Evolutionary conservation across 1,140 invertebrate genomes (phyloP).

Genomic region (Drosophila ercepeae): DNA sequence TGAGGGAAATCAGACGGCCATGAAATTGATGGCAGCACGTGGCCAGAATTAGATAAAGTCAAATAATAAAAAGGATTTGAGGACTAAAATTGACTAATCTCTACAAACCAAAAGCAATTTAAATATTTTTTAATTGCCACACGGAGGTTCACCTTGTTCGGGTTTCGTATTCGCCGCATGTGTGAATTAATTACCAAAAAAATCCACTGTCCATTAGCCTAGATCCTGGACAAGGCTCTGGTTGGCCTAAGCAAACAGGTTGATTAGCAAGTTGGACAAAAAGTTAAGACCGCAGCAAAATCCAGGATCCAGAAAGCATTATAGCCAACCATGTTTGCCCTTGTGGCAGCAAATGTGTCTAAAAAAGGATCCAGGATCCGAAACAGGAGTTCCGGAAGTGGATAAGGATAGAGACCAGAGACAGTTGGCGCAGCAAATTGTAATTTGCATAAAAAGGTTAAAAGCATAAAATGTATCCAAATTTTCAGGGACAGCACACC

Average conservation of each 20-base stretch:
- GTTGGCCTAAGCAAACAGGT: constrained; percentile 66
- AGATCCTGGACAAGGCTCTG: neutral
- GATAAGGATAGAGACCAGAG: neutral
- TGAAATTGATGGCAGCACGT: constrained; percentile 30
- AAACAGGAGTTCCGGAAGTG: neutral
- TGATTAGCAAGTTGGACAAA: constrained; percentile 62
- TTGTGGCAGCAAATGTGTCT: constrained; percentile 66
- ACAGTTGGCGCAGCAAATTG: constrained; percentile 16
- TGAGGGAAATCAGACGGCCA: constrained; percentile 38
- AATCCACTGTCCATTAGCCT: constrained; percentile 40
- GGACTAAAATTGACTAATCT: neutral
- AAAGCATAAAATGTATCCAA: constrained; percentile 63
- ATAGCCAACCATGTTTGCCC: constrained; percentile 48
- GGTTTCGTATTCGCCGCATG: constrained; percentile 34
- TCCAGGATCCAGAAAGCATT: constrained; percentile 22
- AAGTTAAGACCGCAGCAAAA: constrained; percentile 27
- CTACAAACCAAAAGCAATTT: constrained; percentile 6
- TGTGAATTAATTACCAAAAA: constrained; percentile 57
- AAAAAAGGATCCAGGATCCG: too few relatives aligned
- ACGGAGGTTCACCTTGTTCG: constrained; percentile 1
- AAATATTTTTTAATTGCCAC: constrained; percentile 24
- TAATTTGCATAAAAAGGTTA: constrained; percentile 81
- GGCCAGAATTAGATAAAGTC: neutral
- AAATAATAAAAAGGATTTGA: neutral
- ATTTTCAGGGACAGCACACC: constrained; percentile 44